Conservation (phyloP, 2,113 vertebrate species). For the Amphiprion ocellaris region DNA sequence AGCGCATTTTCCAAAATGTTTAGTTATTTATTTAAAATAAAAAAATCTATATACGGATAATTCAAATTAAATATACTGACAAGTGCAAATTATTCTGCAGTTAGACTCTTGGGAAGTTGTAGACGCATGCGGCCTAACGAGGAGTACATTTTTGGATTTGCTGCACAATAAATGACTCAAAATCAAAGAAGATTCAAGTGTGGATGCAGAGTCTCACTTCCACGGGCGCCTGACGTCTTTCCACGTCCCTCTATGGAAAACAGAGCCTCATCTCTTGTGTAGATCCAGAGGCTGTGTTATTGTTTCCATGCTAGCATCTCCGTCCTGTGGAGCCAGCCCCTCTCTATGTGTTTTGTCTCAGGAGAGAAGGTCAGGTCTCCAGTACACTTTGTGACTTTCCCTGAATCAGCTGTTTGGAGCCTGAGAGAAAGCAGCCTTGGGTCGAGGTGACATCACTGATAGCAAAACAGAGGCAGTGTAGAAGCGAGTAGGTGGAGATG, state of each 20-base stretch:
- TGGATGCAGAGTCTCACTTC: not conserved
- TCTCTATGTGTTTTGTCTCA: constrained; percentile 90
- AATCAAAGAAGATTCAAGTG: constrained; percentile 10
- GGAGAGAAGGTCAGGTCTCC: constrained; percentile 88
- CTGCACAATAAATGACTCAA: not conserved
- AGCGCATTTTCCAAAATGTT: not conserved
- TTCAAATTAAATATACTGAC: no score
- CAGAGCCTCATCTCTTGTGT: constrained; percentile 52
- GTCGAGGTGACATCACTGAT: constrained; percentile 86
- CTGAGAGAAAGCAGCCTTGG: constrained; percentile 86
- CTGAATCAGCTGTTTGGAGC: constrained; percentile 88
- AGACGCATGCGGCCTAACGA: no score
- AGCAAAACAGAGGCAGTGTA: constrained; percentile 77
- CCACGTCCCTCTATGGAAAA: constrained; percentile 56
- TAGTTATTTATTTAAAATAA: not conserved
- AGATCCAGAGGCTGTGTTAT: constrained; percentile 76
- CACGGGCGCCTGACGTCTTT: constrained; percentile 14
- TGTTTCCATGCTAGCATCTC: constrained; percentile 81
- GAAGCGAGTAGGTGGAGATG: constrained; percentile 47
- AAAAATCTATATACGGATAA: no score
- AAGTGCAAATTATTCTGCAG: no score
- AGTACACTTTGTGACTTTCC: constrained; percentile 86
- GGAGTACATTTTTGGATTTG: not conserved
- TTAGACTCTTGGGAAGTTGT: not conserved
- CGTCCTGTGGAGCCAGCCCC: constrained; percentile 77